Base-by-base conservation (phyloP, 2,888 invertebrate genomes). In the Megastigmus dorsalis region DNA sequence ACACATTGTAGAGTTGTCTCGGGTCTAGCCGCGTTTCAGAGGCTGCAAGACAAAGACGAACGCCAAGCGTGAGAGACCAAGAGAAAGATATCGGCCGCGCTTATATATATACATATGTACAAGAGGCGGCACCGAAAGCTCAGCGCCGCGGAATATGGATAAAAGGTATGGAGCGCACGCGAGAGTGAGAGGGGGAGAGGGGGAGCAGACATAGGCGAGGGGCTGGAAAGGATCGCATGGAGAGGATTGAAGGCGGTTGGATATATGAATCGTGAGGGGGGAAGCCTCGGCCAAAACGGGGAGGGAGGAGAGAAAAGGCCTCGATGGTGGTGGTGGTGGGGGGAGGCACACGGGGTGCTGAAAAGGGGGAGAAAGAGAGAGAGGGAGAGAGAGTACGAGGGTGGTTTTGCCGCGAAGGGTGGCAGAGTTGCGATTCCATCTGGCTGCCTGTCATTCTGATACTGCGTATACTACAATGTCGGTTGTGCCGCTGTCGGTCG, bases 391-490 rank as follows among this genome's bases (percentile, higher is more conserved):
- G 74, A 55, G 71, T 23, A 69, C 38, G 65, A n/a, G 62, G 62
- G 30, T 41, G 62, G 36, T 54, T 45, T 50, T 50, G 18, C 20
- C 30, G 79, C 77, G 81, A 81, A 78, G 81, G 79, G 82, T 67
- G 81, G 80, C 80, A 79, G 77, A 80, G 82, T 81, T 84, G 88
- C 89, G 85, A 88, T 88, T 88, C 86, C 88, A 88, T 90, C 90
- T 89, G 90, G 52, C 57, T 83, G 85, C 84, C 84, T 87, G 90
- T 90, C 90, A 90, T 86, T 88, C 84, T 84, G 85, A 88, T 87
- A 86, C 75, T 76, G 68, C 77, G 50, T n/a, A n/a, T n/a, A n/a
- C n/a, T n/a, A n/a, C n/a, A n/a, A n/a, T n/a, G n/a, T n/a, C n/a
- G n/a, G n/a, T n/a, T n/a, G n/a, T n/a, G n/a, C n/a, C n/a, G 33